Conservation (phyloP, 2,113 vertebrate genomes). For the Bubo bubo region DNA sequence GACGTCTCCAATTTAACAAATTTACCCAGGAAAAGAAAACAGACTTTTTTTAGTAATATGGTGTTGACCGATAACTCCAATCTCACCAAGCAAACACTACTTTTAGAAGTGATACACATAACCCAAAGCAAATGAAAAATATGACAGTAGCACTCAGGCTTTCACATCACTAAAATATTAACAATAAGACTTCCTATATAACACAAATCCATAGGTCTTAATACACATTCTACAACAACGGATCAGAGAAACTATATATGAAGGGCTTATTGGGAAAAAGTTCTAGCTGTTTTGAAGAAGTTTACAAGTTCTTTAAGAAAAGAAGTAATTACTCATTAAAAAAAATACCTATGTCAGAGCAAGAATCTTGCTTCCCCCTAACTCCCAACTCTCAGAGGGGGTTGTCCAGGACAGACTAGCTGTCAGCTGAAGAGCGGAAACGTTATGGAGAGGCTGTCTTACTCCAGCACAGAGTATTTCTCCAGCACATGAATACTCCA, state of each 20-base stretch:
- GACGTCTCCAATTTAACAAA: background rate
- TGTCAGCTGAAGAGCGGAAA: conserved; percentile 51
- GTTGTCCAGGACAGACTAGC: background rate
- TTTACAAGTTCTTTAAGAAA: conserved; percentile 68
- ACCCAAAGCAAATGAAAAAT: conserved; percentile 1
- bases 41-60: background rate
- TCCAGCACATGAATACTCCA: conserved; percentile 2
- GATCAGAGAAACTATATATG: conserved; percentile 6
- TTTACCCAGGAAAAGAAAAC: background rate
- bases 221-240: background rate
- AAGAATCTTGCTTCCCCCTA: conserved; percentile 27
- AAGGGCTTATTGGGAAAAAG: background rate
- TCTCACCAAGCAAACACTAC: background rate
- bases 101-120: background rate
- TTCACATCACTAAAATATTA: conserved; percentile 38
- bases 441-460: background rate
- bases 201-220: conserved; percentile 34
- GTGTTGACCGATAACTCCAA: background rate
- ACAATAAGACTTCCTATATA: conserved; percentile 8
- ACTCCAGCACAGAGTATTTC: conserved; percentile 26
- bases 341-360: conserved; percentile 4
- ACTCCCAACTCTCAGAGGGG: background rate
- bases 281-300: background rate
- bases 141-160: background rate
- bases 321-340: conserved; percentile 22